These are phyloP conservation scores for Myiagra hebetior DNA, from an alignment of 2,113 vertebrate genomes.

Conservation along the genomic window DNA sequence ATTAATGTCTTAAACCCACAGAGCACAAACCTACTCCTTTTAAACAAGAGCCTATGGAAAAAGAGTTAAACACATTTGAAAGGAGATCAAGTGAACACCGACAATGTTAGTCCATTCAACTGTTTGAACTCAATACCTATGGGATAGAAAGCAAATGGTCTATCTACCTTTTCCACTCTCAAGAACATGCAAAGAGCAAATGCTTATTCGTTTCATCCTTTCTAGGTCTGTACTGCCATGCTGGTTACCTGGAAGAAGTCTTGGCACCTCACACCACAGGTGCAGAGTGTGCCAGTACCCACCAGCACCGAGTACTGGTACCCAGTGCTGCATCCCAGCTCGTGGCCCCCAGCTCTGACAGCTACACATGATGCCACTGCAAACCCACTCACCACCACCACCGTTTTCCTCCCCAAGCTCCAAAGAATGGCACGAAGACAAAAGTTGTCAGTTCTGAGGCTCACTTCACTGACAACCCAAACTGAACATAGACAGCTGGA, in stretches of 20 bases:
- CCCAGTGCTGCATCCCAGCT: rapidly evolving
- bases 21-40: neutral
- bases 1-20: neutral
- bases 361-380: rapidly evolving
- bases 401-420: neutral
- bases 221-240: neutral
- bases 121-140: constrained; percentile 10
- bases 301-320: rapidly evolving
- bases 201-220: rapidly evolving
- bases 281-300: neutral
- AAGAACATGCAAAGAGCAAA: neutral
- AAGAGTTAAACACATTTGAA: neutral
- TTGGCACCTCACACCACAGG: neutral
- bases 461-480: neutral
- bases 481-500: neutral
- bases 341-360: rapidly evolving
- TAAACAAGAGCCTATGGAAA: neutral
- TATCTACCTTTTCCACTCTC: neutral
- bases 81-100: neutral
- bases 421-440: neutral
- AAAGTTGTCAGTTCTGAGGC: neutral
- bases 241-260: neutral
- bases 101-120: neutral
- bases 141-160: neutral
- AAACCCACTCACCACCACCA: neutral